Evolutionary conservation across 2,888 invertebrate genomes (phyloP), one percentile per base, ranked within the genome.

Genomic region (Caenorhabditis sulstoni): DNA sequence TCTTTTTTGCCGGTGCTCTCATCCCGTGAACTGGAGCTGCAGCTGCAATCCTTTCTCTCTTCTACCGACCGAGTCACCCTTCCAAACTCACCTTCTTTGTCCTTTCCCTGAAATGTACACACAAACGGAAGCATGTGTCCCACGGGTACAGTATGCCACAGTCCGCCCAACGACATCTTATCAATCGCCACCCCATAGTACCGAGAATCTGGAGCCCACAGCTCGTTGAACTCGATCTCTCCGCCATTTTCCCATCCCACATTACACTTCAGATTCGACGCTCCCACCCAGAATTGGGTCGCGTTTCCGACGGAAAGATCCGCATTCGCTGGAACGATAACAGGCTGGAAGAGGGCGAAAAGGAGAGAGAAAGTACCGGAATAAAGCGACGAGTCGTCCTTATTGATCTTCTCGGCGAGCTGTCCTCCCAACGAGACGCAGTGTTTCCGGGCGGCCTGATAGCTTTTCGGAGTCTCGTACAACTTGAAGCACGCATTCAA

Each of bases 51-150:
- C 7, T 12, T 61, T 8, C 14, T 22, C 16, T 12, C 11, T 35
- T 11, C n/a, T 52, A 8, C 3, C 23, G 11, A 20, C 1, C 44
- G 29, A 45, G 11, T n/a, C n/a, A n/a, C 1, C 1, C 35, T 14
- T 20, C 22, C n/a, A n/a, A n/a, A 8, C 58, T 57, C 23, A 64
- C 71, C 71, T 23, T 64, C 53, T 18, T 64, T 71, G 1, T 62
- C 29, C 22, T 64, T 71, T 64, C 64, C 64, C 64, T 71, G 71
- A 71, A 71, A 71, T 71, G 71, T 71, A 64, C 71, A 71, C 29
- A 71, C 71, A 39, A 71, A 71, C 22, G 71, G 71, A 39, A 71
- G 50, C 12, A 55, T 39, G 22, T 64, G 71, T 49, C 62, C 71
- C 5, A 71, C 71, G 22, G 62, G 71, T 23, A 71, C 53, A 0